Percentiles rank a stretch among this genome's conserved stretches.
Conservation (phyloP, 2,797 vertebrate species). For the Eutrigla gurnardus region DNA sequence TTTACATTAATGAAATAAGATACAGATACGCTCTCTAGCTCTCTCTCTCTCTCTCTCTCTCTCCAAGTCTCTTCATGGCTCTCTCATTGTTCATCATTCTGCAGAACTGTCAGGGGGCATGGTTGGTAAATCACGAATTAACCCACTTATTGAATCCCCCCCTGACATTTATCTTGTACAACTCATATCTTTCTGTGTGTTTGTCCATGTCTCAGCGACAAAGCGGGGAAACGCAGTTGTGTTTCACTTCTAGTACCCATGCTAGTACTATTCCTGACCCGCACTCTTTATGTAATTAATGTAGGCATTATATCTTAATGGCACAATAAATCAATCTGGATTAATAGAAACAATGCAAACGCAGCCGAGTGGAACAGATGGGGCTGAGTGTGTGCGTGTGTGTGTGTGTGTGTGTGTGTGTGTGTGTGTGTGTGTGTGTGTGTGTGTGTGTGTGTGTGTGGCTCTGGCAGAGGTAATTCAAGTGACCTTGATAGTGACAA, state of each 20-base stretch:
- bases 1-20: conserved; percentile 48
- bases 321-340: conserved; percentile 67
- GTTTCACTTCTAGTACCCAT: conserved; percentile 12
- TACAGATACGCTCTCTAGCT: conserved; percentile 23
- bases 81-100: conserved; percentile 47
- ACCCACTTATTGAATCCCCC: conserved; percentile 32
- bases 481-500: conserved; percentile 70
- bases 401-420: conserved; percentile 11
- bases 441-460: neutral
- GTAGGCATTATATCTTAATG: conserved; percentile 63
- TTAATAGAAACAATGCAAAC: conserved; percentile 73
- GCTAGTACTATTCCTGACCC: conserved; percentile 36
- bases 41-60: conserved; percentile 24
- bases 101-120: conserved; percentile 38
- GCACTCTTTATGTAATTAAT: conserved; percentile 28
- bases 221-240: neutral
- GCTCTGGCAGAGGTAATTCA: conserved; percentile 39
- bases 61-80: conserved; percentile 1
- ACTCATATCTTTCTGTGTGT: conserved; percentile 16
- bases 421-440: conserved; percentile 23
- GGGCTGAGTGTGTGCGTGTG: conserved; percentile 51
- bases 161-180: conserved; percentile 44
- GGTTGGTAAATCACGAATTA: conserved; percentile 35
- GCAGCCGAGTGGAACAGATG: conserved; percentile 74
- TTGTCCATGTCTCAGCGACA: neutral